Evolutionary conservation across 2,888 invertebrate genomes (phyloP).

Genomic region (Nematopogon swammerdamellus): DNA sequence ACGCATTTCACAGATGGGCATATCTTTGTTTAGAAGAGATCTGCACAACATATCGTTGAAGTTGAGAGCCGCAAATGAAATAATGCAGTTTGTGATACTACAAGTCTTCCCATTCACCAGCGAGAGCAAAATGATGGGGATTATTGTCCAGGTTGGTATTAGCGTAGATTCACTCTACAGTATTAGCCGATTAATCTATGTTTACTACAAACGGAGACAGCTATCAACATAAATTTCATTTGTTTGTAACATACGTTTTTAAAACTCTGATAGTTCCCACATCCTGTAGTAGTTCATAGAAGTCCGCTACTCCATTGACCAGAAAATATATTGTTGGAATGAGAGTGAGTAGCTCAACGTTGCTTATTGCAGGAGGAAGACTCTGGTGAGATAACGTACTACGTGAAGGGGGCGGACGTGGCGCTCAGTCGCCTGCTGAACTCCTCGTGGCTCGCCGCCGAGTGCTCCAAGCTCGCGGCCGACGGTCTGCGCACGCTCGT

Average conservation of each 20-base stretch:
- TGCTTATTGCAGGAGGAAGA: conserved; percentile 61
- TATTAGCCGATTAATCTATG: too few relatives aligned
- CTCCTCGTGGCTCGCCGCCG: conserved; percentile 92
- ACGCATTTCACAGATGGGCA: conserved; percentile 61
- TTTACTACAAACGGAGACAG: too few relatives aligned
- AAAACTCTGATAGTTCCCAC: too few relatives aligned
- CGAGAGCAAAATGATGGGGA: conserved; percentile 90
- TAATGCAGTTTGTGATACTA: conserved; percentile 65
- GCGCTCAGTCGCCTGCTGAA: conserved; percentile 86
- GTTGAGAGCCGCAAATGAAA: conserved; percentile 59
- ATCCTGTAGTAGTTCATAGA: too few relatives aligned
- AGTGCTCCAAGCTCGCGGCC: conserved; percentile 91
- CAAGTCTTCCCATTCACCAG: conserved; percentile 89
- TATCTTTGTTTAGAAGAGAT: conserved; percentile 61
- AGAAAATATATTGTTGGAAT: too few relatives aligned
- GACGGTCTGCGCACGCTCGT: conserved; percentile 86
- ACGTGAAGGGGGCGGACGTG: conserved; percentile 97
- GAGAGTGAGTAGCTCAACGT: too few relatives aligned
- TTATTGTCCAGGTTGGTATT: conserved; percentile 67
- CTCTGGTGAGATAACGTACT: conserved; percentile 88
- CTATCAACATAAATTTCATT: too few relatives aligned
- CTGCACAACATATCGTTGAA: conserved; percentile 63
- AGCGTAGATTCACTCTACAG: too few relatives aligned
- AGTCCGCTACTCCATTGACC: too few relatives aligned
- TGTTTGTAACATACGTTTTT: too few relatives aligned